Percentiles rank a stretch among this genome's conserved stretches.
These are phyloP conservation scores for Ptychodera flava DNA, from an alignment of 35 echinoderm and acorn worm species.

Conservation along the genomic window DNA sequence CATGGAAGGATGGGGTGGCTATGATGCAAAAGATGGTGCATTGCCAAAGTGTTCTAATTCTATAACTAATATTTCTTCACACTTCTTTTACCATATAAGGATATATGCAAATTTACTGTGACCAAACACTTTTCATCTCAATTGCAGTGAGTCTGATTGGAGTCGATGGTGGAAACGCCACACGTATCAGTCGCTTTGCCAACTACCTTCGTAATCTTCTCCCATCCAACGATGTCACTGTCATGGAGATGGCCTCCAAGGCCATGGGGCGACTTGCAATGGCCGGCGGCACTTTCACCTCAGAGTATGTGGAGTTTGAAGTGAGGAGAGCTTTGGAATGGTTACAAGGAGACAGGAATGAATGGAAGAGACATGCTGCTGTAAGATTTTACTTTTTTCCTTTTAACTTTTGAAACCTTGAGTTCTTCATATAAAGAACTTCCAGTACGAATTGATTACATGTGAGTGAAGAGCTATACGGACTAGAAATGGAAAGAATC, in stretches of 20 bases:
- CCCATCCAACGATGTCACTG: slow-evolving; percentile 85
- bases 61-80: too few relatives aligned
- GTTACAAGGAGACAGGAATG: slow-evolving; percentile 79
- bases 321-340: slow-evolving; percentile 85
- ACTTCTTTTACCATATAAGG: too few relatives aligned
- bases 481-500: too few relatives aligned
- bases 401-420: background rate
- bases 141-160: slow-evolving; percentile 93
- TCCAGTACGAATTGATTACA: too few relatives aligned
- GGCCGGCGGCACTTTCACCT: slow-evolving; percentile 90
- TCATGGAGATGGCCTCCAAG: slow-evolving; percentile 98
- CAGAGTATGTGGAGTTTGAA: slow-evolving; percentile 99
- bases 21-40: too few relatives aligned
- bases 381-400: slow-evolving; percentile 42
- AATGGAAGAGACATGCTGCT: slow-evolving; percentile 83
- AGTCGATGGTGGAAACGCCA: slow-evolving; percentile 84
- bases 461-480: too few relatives aligned
- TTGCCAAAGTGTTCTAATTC: too few relatives aligned
- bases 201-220: slow-evolving; percentile 92
- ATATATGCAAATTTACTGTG: too few relatives aligned
- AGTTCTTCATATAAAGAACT: too few relatives aligned
- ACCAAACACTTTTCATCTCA: too few relatives aligned
- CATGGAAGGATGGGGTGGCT: too few relatives aligned
- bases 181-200: slow-evolving; percentile 84
- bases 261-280: slow-evolving; percentile 83